Base-by-base conservation (phyloP, 2,797 vertebrate genomes). In the Pangasius djambal region DNA sequence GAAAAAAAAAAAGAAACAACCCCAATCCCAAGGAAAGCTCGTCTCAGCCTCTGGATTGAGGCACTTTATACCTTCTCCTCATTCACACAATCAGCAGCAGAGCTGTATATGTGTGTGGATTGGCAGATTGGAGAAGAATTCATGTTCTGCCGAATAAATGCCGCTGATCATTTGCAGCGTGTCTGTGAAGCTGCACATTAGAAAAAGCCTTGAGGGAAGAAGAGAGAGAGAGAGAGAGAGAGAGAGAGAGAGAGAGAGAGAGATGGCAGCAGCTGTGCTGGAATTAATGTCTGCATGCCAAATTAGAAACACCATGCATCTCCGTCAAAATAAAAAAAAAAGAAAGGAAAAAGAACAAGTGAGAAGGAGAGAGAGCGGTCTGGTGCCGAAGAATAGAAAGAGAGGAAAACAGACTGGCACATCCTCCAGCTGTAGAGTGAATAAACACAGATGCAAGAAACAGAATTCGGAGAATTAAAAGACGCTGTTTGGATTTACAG, bases 111-210 rank as follows among this genome's bases (percentile, higher is more conserved):
- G 95, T 86, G 37, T 65, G 37, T 44, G 50, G 15, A 48, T 50
- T 78, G 82, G 82, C 61, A 48, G 28, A 85, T 83, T 96, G 95
- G 96, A 95, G 96, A 96, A 97, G 95, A 96, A 96, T 96, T 95
- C 96, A 96, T 96, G 96, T 96, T 97, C 96, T 92, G 95, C 96
- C 97, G 96, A 98, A 97, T 97, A 97, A 98, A 97, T 96, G 97
- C 97, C 97, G 97, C 97, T 97, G 97, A 97, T 98, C 97, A 97
- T 98, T 97, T 97, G 96, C 96, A 95, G 97, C 92, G 93, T 94
- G 96, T 96, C 97, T 97, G 96, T 95, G 94, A 97, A 97, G 97
- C 97, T 93, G 96, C 95, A 96, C 96, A 96, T 97, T 96, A 96
- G 96, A 96, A 96, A 95, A 96, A 95, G 97, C 97, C 97, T 96